A percentile compares a stretch with the other conserved stretches of the same genome.
phyloP scores from a whole-genome alignment of 2,113 vertebrate species.

The Recurvirostra avosetta region DNA sequence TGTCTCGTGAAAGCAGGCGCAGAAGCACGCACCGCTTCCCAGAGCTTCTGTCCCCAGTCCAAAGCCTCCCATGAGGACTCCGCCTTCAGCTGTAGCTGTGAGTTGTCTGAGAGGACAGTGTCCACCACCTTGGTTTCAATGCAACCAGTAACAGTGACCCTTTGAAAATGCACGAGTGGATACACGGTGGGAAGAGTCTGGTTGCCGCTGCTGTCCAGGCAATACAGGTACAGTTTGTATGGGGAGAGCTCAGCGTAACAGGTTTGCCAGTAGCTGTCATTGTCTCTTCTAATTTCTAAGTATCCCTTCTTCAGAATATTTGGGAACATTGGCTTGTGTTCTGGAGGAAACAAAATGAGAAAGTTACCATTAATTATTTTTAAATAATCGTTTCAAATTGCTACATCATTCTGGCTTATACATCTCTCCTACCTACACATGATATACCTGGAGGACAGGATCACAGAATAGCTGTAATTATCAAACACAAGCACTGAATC shows the following conservation, averaged over 20 bases:
- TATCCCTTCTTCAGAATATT: constrained; percentile 90
- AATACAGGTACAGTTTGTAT: constrained; percentile 87
- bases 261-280: constrained; percentile 85
- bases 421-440: not conserved
- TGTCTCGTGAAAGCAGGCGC: constrained; percentile 59
- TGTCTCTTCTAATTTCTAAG: constrained; percentile 86
- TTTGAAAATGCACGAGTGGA: constrained; percentile 89
- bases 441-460: not conserved
- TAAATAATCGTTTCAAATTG: not conserved
- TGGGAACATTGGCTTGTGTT: constrained; percentile 79
- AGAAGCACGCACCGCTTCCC: constrained; percentile 81
- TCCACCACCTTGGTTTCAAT: constrained; percentile 86
- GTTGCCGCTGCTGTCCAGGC: constrained; percentile 88
- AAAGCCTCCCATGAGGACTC: constrained; percentile 88
- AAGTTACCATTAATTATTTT: not conserved
- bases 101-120: constrained; percentile 86
- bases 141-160: constrained; percentile 78
- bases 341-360: constrained; percentile 69
- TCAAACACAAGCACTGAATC: not conserved
- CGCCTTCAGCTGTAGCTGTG: constrained; percentile 86
- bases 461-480: not conserved
- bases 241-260: constrained; percentile 91
- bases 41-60: constrained; percentile 91
- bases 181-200: constrained; percentile 83
- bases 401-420: not conserved